Base-by-base conservation (phyloP, 2,888 invertebrate genomes). In the Nowickia ferox region DNA sequence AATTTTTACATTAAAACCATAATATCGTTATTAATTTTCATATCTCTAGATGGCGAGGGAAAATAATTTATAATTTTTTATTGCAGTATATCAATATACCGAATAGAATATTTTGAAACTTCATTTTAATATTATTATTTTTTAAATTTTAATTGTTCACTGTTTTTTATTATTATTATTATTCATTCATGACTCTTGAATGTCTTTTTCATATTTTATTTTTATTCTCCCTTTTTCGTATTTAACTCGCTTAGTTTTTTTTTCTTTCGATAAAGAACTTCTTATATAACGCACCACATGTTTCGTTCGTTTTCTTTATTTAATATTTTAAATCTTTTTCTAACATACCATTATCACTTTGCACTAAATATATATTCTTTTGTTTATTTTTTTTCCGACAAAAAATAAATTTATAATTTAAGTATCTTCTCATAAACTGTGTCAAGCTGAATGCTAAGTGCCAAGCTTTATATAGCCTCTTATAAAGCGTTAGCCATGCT, bases 261-360 rank as follows among this genome's bases (percentile, higher is more conserved):
- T 48, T 15, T 13, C 8, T n/a, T 48, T 48, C n/a, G 5, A 48
- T 48, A 48, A 48, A 48, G 15, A 13, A 48, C 15, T 48, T 48
- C 5, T n/a, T 48, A 71, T 22, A 48, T 46, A 30, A 30, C 30
- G 6, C 9, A 19, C 19, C 38, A 40, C n/a, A 61, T 38, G 19
- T 38, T 68, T 71, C 57, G 65, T 65, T 65, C 17, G 17, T 9
- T 68, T 19, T n/a, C 13, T 38, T 57, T 9, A 55, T 30, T 57
- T 4, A 57, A 48, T 2, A 57, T 5, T 48, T 48, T n/a, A 46
- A 48, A 66, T 30, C 19, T 40, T 53, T 13, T 40, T 17, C n/a
- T 9, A 66, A 84, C 88, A 79, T 91, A 91, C 91, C 91, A 91
- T 91, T 91, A 89, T 91, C 90, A 90, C 91, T 89, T 51, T 22